Percentiles rank a stretch among this genome's conserved stretches.
Conservation (phyloP, 2,797 vertebrate species). For the Anabacerthia variegaticeps region DNA sequence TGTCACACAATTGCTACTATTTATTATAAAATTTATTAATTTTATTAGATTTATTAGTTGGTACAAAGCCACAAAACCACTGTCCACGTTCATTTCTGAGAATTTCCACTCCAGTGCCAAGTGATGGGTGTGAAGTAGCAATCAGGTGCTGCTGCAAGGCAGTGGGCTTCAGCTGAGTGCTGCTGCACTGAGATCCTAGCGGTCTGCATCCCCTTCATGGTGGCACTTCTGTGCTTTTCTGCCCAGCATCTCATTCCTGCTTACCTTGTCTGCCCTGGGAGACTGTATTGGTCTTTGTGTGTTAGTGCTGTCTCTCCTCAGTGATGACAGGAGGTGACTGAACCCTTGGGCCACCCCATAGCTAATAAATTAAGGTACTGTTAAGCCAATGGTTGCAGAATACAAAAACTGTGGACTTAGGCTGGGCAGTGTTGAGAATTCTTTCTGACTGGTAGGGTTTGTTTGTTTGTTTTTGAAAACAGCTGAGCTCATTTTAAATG, state of each 20-base stretch:
- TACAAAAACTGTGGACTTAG: background rate
- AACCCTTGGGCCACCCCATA: background rate
- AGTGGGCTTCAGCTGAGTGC: background rate
- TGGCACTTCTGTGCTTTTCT: background rate
- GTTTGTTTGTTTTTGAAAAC: background rate
- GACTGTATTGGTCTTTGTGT: background rate
- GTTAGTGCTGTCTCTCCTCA: background rate
- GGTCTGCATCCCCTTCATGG: background rate
- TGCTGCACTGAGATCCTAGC: background rate
- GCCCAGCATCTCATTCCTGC: background rate
- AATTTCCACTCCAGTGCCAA: fast-evolving
- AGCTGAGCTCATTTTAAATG: background rate
- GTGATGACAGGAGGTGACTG: fast-evolving
- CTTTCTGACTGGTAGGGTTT: background rate
- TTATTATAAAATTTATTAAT: background rate
- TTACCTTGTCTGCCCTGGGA: background rate
- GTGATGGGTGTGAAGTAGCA: background rate
- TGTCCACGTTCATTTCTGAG: fast-evolving
- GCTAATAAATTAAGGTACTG: background rate
- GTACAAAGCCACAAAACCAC: background rate
- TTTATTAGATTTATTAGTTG: background rate
- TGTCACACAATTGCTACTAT: background rate
- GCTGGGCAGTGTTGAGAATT: background rate
- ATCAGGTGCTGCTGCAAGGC: background rate
- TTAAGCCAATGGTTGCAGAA: background rate